phyloP scores from a whole-genome alignment of 2,113 vertebrate species.

The Limanda limanda region DNA sequence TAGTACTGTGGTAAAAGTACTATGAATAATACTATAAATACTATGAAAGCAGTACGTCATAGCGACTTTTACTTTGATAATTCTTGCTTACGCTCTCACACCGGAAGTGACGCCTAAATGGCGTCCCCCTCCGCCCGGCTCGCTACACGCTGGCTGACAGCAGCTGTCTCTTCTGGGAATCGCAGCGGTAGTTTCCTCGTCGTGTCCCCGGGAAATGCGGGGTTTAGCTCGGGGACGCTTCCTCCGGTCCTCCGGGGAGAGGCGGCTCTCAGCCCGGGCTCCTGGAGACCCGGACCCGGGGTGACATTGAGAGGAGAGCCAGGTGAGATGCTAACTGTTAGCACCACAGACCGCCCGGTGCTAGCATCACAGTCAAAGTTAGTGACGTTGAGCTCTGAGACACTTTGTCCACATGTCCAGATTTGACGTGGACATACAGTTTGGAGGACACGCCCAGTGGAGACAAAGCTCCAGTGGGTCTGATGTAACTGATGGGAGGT shows the following conservation, averaged over 20 bases:
- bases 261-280: conserved; percentile 3
- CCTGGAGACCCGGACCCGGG: conserved; percentile 30
- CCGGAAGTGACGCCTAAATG: conserved; percentile 70
- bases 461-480: too few relatives aligned
- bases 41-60: too few relatives aligned
- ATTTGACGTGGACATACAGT: too few relatives aligned
- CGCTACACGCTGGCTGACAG: conserved; percentile 30
- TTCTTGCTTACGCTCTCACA: neutral
- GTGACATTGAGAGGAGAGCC: conserved; percentile 76
- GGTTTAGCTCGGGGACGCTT: neutral
- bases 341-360: too few relatives aligned
- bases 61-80: neutral
- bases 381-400: neutral
- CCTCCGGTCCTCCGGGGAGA: conserved; percentile 8
- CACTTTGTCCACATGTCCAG: too few relatives aligned
- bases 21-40: too few relatives aligned
- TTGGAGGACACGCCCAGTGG: too few relatives aligned
- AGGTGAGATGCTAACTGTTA: conserved; percentile 56
- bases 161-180: conserved; percentile 9
- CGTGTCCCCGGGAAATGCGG: conserved; percentile 6
- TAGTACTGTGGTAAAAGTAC: too few relatives aligned
- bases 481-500: too few relatives aligned
- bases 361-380: conserved; percentile 3
- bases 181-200: neutral
- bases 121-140: conserved; percentile 61